Evolutionary conservation across 2,113 vertebrate species (phyloP).

Genomic region (Oceanites oceanicus): DNA sequence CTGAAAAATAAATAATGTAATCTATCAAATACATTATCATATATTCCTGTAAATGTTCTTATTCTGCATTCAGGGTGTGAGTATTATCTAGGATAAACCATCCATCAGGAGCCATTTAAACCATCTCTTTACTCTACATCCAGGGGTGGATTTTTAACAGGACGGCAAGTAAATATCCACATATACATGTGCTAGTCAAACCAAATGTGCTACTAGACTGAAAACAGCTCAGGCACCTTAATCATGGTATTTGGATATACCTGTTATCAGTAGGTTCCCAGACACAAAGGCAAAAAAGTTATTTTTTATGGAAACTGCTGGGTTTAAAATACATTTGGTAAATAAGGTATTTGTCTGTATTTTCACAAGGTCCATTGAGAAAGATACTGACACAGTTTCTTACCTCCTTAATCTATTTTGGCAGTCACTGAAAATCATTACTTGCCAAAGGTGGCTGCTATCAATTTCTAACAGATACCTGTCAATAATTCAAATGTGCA

Average conservation of each 20-base stretch:
- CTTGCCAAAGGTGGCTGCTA: not conserved
- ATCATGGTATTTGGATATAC: not conserved
- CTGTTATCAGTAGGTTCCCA: not conserved
- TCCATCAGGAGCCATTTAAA: not conserved
- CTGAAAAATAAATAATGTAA: not conserved
- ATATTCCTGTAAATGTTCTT: not conserved
- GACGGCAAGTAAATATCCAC: not conserved
- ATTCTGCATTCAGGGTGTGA: not conserved
- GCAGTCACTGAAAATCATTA: not conserved
- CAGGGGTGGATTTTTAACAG: not conserved
- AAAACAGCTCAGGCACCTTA: not conserved
- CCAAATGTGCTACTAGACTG: not conserved
- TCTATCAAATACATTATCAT: not conserved
- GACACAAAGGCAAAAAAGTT: not conserved
- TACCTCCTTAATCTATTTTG: not conserved
- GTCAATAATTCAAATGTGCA: not conserved
- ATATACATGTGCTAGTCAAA: not conserved
- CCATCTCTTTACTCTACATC: not conserved
- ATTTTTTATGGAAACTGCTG: not conserved
- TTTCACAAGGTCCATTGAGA: not conserved
- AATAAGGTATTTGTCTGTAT: not conserved
- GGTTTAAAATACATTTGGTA: not conserved
- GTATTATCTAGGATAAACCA: not conserved
- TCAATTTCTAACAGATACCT: not conserved
- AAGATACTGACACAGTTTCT: not conserved